Evolutionary conservation across 30 jellyfish, hydroid and myxozoan species (phyloP), one percentile per base, ranked within the genome.

Genomic region (Aurelia aurita): DNA sequence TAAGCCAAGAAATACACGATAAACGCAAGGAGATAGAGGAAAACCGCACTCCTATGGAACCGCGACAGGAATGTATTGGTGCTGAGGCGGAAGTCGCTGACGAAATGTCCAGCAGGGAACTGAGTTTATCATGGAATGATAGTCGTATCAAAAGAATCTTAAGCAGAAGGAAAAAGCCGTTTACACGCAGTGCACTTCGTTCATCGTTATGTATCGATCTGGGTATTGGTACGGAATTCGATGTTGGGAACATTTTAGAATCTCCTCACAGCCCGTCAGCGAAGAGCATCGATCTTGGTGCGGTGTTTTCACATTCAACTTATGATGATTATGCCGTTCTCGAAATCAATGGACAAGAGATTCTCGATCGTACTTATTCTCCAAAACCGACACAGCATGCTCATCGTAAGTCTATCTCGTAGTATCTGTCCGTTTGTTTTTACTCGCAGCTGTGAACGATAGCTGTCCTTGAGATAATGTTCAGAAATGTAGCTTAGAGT

Each of bases 1-100:
- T 91, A n/a, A 91, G 98, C 81, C 96, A 91, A 63, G 98, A 93
- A 72, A 93, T 93, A 15, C 98, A 93, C 83, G 55, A 78, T 5
- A 87, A 93, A 84, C 87, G 98, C 51, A 75, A 66, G 13, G 28
- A 47, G 32, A 6, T 13, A 12, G 80, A 46, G 12, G 53, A 4
- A 14, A 22, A 68, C 34, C 80, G 75, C 12, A 29, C 69, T 39
- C 86, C 94, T 10, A 46, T 20, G 16, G 95, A 80, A 63, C 91
- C 87, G 44, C 85, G 98, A 12, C 92, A 88, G 35, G 97, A 93
- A 68, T 69, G 97, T 53, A 82, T 93, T 9, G 98, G 98, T 0
- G 97, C 98, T 20, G 98, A 93, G 72, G 88, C 95, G 29, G 88
- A 86, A 10, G 70, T 25, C 4, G 51, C 51, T 34, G 87, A 64